Percentiles rank a stretch among this genome's conserved stretches.
phyloP scores from a whole-genome alignment of 1,140 invertebrate genomes.

The Trachymyrmex cornetzi region DNA sequence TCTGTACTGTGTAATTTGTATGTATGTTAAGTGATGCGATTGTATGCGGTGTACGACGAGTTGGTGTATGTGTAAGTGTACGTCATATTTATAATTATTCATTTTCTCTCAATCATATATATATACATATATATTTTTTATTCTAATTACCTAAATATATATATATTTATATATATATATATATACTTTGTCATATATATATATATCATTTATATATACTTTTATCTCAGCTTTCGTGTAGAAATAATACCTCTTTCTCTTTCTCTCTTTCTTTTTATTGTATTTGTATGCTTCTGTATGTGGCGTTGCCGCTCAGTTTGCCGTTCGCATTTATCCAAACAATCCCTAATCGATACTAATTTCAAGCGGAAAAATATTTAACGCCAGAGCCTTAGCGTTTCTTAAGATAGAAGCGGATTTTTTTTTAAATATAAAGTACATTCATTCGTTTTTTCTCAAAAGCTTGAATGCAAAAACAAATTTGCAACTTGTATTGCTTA shows the following conservation, averaged over 20 bases:
- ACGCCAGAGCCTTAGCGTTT: background rate
- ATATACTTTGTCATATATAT: conserved; percentile 73
- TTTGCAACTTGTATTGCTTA: background rate
- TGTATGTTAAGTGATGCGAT: conserved; percentile 3
- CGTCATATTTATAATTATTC: conserved; percentile 49
- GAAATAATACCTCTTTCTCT: conserved; percentile 82
- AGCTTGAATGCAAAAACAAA: conserved; percentile 24
- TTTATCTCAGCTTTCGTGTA: conserved; percentile 81
- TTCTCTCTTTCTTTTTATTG: conserved; percentile 76
- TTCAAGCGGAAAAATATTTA: conserved; percentile 22
- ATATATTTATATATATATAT: conserved; percentile 81
- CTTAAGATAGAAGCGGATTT: conserved; percentile 18
- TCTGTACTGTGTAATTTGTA: conserved; percentile 59
- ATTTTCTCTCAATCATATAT: conserved; percentile 77
- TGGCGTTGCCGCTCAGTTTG: conserved; percentile 76
- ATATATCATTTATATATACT: conserved; percentile 78
- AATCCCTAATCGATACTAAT: conserved; percentile 41
- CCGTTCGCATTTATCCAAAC: conserved; percentile 67
- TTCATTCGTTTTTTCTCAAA: background rate
- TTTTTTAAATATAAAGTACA: background rate
- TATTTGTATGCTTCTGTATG: conserved; percentile 76
- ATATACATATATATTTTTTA: conserved; percentile 78
- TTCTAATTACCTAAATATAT: conserved; percentile 84
- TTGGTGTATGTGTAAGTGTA: background rate
- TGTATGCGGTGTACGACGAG: conserved; percentile 7